Evolutionary conservation across 2,888 invertebrate genomes (phyloP), one percentile per base, ranked within the genome.

Genomic region (Pheosia gnoma): DNA sequence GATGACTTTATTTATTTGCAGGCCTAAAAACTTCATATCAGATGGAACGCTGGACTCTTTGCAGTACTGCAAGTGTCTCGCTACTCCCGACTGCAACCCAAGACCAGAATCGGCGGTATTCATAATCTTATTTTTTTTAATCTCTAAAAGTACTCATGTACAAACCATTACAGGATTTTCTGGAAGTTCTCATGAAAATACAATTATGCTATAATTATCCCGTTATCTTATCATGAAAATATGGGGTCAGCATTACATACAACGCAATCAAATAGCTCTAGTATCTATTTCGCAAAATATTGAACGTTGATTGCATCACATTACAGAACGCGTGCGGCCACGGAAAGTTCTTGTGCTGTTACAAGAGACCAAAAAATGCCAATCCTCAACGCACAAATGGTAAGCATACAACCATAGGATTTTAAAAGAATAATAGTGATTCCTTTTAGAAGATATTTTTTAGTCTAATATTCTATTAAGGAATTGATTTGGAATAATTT

Each of bases 271-370:
- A 10, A 43, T 43, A 9, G 8, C 9, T 43, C 9, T 9, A 43
- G 9, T 43, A 43, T 43, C 10, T 9, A 43, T 43, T 41, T 9
- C 8, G 9, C 10, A 9, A 10, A n/a, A 47, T 10, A 45, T 45
- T 45, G n/a, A 47, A n/a, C 4, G 11, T 54, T 11, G 38, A 11
- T 54, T 54, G 4, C n/a, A 55, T 39, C n/a, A 55, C 54, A 70
- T 85, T 86, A 11, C 90, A 96, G 96, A 95, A 95, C 10, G 94
- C 94, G 36, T 96, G 96, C 74, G 95, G 95, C 43, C 85, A 86
- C 0, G 95, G 95, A 8, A 95, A 95, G 80, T 94, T 92, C 70
- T 94, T 96, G 66, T 96, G 96, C 79, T 96, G 96, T 77, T 95
- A 94, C 84, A 94, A 94, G 61, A 83, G 86, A 67, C 81, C 85